phyloP scores from a whole-genome alignment of 2,888 invertebrate species.

The Sminthurides aquaticus region DNA sequence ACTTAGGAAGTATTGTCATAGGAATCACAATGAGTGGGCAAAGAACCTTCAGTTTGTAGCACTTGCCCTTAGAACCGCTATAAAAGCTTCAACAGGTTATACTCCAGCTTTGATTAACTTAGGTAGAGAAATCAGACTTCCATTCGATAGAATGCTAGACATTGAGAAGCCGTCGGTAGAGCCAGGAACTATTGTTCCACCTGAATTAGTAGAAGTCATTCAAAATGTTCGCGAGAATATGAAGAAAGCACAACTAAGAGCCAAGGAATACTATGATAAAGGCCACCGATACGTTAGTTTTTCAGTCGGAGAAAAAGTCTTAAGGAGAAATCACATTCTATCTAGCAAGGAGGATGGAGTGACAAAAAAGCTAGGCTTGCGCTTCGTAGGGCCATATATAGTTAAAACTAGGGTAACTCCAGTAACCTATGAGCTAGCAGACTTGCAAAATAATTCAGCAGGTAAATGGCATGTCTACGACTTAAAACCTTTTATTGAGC shows the following conservation, averaged over 20 bases:
- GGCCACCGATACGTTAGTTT: constrained; percentile 9
- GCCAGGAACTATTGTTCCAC: background rate
- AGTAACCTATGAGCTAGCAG: constrained; percentile 10
- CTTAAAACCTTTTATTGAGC: background rate
- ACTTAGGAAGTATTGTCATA: constrained; percentile 18
- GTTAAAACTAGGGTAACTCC: background rate
- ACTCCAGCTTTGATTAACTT: constrained; percentile 24
- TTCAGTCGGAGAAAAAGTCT: constrained; percentile 21
- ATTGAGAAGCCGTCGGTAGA: background rate
- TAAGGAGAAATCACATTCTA: constrained; percentile 18
- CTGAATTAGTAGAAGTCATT: constrained; percentile 12
- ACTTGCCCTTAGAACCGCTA: constrained; percentile 21
- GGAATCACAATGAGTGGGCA: constrained; percentile 20
- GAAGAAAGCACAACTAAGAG: constrained; percentile 4
- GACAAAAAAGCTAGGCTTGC: constrained; percentile 13
- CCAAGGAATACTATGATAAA: constrained; percentile 22
- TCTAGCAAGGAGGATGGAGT: constrained; percentile 13
- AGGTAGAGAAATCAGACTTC: constrained; percentile 20
- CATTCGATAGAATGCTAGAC: constrained; percentile 19
- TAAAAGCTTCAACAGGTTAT: constrained; percentile 15
- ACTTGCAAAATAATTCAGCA: background rate
- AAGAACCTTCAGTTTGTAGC: constrained; percentile 22
- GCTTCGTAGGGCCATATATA: constrained; percentile 24
- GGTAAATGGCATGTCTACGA: background rate
- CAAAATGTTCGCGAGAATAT: constrained; percentile 18